Evolutionary conservation across 2,797 vertebrate genomes (phyloP).

Genomic region (Echiichthys vipera): DNA sequence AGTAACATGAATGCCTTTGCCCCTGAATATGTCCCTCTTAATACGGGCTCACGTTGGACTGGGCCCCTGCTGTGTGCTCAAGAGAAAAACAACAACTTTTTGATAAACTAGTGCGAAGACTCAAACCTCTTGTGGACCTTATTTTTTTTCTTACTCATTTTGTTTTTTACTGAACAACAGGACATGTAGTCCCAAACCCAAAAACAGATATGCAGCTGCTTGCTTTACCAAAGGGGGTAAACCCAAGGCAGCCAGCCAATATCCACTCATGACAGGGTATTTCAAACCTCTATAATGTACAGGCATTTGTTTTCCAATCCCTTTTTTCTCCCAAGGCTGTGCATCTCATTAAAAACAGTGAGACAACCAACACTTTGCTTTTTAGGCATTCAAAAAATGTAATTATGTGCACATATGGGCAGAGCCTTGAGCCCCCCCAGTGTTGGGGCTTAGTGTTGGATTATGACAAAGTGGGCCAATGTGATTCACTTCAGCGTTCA

Average conservation of each 20-base stretch:
- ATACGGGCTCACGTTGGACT: slow-evolving; percentile 40
- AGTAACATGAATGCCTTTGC: slow-evolving; percentile 39
- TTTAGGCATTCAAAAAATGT: slow-evolving; percentile 64
- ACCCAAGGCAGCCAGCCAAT: slow-evolving; percentile 32
- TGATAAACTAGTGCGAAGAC: slow-evolving; percentile 27
- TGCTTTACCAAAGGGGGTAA: slow-evolving; percentile 32
- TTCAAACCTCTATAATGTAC: slow-evolving; percentile 53
- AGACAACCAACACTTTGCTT: slow-evolving; percentile 37
- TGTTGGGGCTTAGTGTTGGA: slow-evolving; percentile 51
- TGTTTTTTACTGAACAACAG: slow-evolving; percentile 20
- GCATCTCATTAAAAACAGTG: slow-evolving; percentile 57
- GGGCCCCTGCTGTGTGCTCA: slow-evolving; percentile 4
- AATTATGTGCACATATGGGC: slow-evolving; percentile 69
- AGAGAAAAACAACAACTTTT: slow-evolving; percentile 36
- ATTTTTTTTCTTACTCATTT: neutral
- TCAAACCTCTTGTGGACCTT: slow-evolving; percentile 11
- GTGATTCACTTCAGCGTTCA: slow-evolving; percentile 63
- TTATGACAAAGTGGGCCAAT: slow-evolving; percentile 72
- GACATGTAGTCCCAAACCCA: slow-evolving; percentile 20
- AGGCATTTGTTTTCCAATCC: slow-evolving; percentile 63
- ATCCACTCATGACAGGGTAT: slow-evolving; percentile 10
- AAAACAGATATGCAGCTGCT: slow-evolving; percentile 34
- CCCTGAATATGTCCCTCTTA: slow-evolving; percentile 41
- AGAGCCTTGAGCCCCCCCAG: slow-evolving; percentile 36
- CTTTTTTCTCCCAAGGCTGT: slow-evolving; percentile 38